These are phyloP conservation scores for Emys orbicularis DNA, from an alignment of 2,797 vertebrate species.

Conservation along the genomic window DNA sequence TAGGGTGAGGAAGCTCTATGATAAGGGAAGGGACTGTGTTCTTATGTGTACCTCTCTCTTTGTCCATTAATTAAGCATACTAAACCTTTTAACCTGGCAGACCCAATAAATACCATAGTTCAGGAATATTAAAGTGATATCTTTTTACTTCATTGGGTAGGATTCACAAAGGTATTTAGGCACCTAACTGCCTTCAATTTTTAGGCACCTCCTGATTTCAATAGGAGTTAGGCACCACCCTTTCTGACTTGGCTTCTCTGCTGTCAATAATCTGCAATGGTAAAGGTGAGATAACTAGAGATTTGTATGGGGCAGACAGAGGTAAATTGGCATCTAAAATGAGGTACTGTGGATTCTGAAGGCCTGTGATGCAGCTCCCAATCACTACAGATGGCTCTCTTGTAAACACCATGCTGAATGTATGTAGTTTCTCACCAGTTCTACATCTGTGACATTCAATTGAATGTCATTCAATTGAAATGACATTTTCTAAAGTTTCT, in stretches of 20 bases:
- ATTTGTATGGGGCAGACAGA: not conserved
- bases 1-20: not conserved
- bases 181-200: not conserved
- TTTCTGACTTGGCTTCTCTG: not conserved
- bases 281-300: not conserved
- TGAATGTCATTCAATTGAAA: too few relatives aligned
- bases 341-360: not conserved
- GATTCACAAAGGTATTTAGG: not conserved
- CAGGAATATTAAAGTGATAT: not conserved
- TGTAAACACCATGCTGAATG: not conserved
- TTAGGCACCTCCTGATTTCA: not conserved
- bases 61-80: not conserved
- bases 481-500: not conserved
- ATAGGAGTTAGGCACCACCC: not conserved
- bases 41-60: not conserved
- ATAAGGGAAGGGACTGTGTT: not conserved
- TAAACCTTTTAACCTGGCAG: not conserved
- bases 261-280: not conserved
- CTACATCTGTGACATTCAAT: not conserved
- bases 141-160: not conserved
- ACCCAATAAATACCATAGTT: not conserved
- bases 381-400: not conserved
- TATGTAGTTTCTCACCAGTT: not conserved
- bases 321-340: not conserved
- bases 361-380: not conserved